phyloP scores from a whole-genome alignment of 1,140 invertebrate genomes.

The Leptoteleia sp. region DNA sequence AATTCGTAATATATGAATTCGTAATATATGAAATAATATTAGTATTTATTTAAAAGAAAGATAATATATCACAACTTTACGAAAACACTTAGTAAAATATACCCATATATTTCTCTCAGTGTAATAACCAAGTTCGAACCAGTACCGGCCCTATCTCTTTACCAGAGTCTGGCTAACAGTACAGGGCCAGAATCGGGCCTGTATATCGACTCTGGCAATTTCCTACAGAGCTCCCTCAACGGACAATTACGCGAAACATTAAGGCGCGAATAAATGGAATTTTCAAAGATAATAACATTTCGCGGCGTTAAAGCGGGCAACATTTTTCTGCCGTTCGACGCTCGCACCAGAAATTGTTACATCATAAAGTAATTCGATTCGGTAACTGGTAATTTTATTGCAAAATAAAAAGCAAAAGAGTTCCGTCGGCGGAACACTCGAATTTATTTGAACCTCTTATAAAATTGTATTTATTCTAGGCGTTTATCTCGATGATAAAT shows the following conservation, averaged over 20 bases:
- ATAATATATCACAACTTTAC: too few relatives aligned
- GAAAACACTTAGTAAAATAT: too few relatives aligned
- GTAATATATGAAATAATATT: too few relatives aligned
- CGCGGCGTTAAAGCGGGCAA: conserved; percentile 24
- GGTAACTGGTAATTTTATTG: conserved; percentile 56
- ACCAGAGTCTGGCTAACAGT: too few relatives aligned
- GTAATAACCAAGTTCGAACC: too few relatives aligned
- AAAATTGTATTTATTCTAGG: conserved; percentile 66
- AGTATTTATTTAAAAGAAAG: too few relatives aligned
- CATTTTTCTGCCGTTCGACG: conserved; percentile 47
- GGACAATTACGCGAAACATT: background rate
- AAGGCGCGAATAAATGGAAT: conserved; percentile 22
- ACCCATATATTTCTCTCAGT: too few relatives aligned
- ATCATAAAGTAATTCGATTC: conserved; percentile 61
- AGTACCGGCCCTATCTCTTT: too few relatives aligned
- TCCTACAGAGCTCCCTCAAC: too few relatives aligned
- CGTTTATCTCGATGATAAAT: conserved; percentile 64
- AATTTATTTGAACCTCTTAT: conserved; percentile 66
- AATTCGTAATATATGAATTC: too few relatives aligned
- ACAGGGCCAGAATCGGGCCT: too few relatives aligned
- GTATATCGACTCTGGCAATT: too few relatives aligned
- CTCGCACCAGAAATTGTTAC: conserved; percentile 50
- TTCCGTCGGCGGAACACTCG: conserved; percentile 55
- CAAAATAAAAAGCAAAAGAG: conserved; percentile 60
- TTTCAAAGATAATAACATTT: conserved; percentile 46